phyloP scores from a whole-genome alignment of 2,113 vertebrate species.

The Spermophilus dauricus region DNA sequence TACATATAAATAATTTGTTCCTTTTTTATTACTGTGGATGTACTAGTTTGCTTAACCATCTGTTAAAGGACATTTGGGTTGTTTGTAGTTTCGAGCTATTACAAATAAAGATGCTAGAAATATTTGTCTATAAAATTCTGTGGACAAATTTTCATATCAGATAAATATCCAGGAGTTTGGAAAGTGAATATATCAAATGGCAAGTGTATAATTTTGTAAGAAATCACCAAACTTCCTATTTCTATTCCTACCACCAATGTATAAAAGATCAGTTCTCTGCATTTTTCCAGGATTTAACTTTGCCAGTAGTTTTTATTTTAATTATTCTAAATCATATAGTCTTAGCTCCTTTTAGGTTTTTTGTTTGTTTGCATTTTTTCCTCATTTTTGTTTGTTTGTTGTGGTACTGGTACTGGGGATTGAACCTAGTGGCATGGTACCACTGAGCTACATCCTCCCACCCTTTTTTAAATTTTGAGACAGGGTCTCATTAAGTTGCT shows the following conservation, averaged over 20 bases:
- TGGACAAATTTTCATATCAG: neutral
- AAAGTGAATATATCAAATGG: too few relatives aligned
- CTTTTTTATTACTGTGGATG: too few relatives aligned
- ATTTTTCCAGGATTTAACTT: constrained; percentile 12
- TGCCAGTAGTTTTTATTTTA: neutral
- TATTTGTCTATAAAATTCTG: constrained; percentile 38
- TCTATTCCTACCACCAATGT: neutral
- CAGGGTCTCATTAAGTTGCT: too few relatives aligned
- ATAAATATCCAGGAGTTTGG: too few relatives aligned
- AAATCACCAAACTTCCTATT: neutral
- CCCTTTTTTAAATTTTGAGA: neutral
- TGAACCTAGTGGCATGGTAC: too few relatives aligned
- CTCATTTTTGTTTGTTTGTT: neutral
- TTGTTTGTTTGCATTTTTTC: constrained; percentile 22
- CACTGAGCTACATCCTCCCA: too few relatives aligned
- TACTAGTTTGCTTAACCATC: too few relatives aligned
- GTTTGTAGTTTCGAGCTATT: too few relatives aligned
- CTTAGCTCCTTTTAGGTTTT: neutral
- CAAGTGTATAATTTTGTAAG: too few relatives aligned
- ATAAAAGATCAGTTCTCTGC: neutral
- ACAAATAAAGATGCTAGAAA: neutral
- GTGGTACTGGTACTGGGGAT: too few relatives aligned
- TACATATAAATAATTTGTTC: too few relatives aligned
- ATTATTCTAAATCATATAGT: neutral
- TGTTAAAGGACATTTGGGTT: too few relatives aligned